Evolutionary conservation across 2,888 invertebrate genomes (phyloP).

Genomic region (Eilema griseolum): DNA sequence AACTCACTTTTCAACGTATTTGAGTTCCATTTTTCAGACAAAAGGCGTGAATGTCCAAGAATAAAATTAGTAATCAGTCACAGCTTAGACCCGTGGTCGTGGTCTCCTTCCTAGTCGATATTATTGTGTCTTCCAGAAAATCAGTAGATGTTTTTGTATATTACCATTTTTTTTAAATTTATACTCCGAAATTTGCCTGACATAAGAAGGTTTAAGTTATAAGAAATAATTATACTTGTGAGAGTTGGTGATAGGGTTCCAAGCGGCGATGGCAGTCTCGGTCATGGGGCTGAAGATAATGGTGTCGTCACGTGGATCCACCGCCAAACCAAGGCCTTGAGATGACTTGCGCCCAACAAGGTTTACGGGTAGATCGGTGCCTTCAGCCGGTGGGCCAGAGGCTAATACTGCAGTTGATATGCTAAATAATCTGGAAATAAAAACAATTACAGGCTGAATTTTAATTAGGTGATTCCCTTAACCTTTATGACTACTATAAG

Average conservation of each 20-base stretch:
- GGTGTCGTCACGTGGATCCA: slow-evolving; percentile 91
- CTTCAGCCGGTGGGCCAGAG: slow-evolving; percentile 90
- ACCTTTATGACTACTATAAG: too few relatives aligned
- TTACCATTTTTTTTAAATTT: too few relatives aligned
- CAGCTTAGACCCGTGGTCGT: too few relatives aligned
- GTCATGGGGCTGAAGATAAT: slow-evolving; percentile 92
- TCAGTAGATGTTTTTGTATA: too few relatives aligned
- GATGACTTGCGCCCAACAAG: slow-evolving; percentile 94
- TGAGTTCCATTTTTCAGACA: not conserved
- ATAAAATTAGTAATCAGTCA: too few relatives aligned
- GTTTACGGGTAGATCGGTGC: slow-evolving; percentile 91
- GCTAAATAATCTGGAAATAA: slow-evolving; percentile 90
- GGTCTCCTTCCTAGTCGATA: too few relatives aligned
- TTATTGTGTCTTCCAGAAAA: too few relatives aligned
- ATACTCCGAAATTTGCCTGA: not conserved
- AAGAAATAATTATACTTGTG: slow-evolving; percentile 87
- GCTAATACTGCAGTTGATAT: slow-evolving; percentile 91
- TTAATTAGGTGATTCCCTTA: not conserved
- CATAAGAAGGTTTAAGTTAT: not conserved
- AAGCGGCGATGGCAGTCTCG: slow-evolving; percentile 93
- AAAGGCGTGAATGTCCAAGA: too few relatives aligned
- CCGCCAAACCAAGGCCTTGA: slow-evolving; percentile 91
- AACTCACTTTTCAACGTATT: not conserved
- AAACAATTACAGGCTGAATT: not conserved
- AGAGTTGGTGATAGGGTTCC: slow-evolving; percentile 91